Evolutionary conservation across 2,113 vertebrate species (phyloP).

Genomic region (Vombatus ursinus): DNA sequence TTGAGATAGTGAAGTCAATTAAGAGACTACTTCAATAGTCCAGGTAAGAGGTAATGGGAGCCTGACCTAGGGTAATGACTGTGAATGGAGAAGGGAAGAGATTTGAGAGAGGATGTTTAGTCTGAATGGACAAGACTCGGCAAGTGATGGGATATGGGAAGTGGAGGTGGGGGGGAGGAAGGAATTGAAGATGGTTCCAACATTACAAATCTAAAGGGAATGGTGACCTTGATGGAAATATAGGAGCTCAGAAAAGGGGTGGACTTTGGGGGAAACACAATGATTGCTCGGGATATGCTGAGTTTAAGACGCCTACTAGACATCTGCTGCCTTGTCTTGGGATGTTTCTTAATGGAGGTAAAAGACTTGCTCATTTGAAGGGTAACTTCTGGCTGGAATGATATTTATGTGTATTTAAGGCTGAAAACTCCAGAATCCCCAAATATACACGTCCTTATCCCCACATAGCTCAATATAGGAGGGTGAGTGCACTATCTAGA

Average conservation of each 20-base stretch:
- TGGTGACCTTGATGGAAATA: not conserved
- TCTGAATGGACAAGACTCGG: not conserved
- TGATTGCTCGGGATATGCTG: not conserved
- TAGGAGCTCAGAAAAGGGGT: not conserved
- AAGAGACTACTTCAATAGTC: not conserved
- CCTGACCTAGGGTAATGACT: too few relatives aligned
- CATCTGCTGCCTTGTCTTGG: not conserved
- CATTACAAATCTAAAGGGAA: not conserved
- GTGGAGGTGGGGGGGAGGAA: too few relatives aligned
- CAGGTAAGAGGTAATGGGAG: not conserved
- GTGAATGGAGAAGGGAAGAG: not conserved
- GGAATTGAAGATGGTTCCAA: not conserved
- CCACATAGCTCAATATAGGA: not conserved
- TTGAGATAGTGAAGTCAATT: not conserved
- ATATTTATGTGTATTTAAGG: not conserved
- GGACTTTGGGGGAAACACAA: not conserved
- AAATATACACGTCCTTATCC: not conserved
- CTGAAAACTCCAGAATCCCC: not conserved
- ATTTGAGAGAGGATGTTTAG: not conserved
- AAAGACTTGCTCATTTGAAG: not conserved
- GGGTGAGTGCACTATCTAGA: not conserved
- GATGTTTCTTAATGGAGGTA: not conserved
- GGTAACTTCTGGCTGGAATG: not conserved
- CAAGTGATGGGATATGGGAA: not conserved
- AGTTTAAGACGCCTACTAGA: not conserved